A percentile compares a stretch with the other conserved stretches of the same genome.
Conservation (phyloP, 2,888 invertebrate species). For the Drosophila mayaguana region DNA sequence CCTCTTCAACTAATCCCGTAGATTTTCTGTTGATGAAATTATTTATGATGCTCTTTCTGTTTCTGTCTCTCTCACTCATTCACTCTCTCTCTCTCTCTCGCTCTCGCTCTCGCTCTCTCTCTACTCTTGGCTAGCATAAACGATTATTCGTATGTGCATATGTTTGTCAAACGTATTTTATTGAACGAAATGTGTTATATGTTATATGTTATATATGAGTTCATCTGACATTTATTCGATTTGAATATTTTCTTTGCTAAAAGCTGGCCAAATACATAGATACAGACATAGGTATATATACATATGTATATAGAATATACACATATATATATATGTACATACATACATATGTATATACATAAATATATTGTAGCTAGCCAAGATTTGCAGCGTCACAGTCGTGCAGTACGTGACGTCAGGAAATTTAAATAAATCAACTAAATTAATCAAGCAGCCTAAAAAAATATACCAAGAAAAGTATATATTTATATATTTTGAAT, state of each 20-base stretch:
- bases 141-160: slow-evolving; percentile 14
- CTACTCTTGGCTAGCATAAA: slow-evolving; percentile 6
- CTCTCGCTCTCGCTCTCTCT: background rate
- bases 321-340: background rate
- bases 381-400: background rate
- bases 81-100: background rate
- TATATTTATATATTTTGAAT: background rate
- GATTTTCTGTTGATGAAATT: slow-evolving; percentile 66
- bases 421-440: background rate
- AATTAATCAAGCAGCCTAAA: background rate
- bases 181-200: slow-evolving; percentile 53
- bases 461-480: background rate
- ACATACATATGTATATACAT: background rate
- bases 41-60: slow-evolving; percentile 58
- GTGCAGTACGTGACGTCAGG: slow-evolving; percentile 17
- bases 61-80: background rate
- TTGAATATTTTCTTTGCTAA: slow-evolving; percentile 34
- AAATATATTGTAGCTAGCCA: background rate
- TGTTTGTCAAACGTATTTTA: slow-evolving; percentile 19
- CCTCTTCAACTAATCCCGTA: slow-evolving; percentile 54
- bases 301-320: background rate
- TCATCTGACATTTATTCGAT: slow-evolving; percentile 49
- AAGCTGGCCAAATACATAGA: slow-evolving; percentile 12
- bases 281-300: slow-evolving; percentile 4
- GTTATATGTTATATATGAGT: slow-evolving; percentile 32